phyloP scores from a whole-genome alignment of 1,140 invertebrate genomes.

The Drosophila biarmipes region DNA sequence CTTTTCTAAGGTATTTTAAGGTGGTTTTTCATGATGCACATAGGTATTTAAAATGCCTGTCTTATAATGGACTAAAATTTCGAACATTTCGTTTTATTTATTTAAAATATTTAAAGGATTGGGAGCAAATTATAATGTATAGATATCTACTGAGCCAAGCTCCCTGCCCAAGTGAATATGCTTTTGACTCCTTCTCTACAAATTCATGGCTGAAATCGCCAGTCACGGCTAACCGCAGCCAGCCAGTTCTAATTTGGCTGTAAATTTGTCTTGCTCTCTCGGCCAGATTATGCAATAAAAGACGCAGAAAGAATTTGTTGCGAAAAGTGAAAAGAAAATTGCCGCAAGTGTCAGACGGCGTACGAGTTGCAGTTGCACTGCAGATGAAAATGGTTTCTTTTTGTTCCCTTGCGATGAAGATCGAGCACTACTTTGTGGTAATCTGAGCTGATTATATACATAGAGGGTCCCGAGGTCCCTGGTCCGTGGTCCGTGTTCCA shows the following conservation, averaged over 20 bases:
- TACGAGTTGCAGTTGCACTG: conserved; percentile 11
- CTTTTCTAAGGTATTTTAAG: neutral
- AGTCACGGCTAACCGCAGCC: conserved; percentile 67
- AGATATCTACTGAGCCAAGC: neutral
- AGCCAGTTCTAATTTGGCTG: conserved; percentile 77
- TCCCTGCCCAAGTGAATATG: conserved; percentile 1
- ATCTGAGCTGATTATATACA: conserved; percentile 65
- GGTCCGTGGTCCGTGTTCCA: neutral
- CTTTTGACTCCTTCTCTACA: neutral
- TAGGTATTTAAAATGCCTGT: neutral
- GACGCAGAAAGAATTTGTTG: conserved; percentile 50
- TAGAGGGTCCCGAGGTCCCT: neutral
- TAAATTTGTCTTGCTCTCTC: conserved; percentile 75
- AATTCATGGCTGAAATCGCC: conserved; percentile 38
- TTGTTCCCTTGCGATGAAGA: conserved; percentile 14
- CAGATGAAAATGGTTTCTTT: neutral
- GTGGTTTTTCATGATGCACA: neutral
- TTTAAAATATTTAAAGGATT: too few relatives aligned
- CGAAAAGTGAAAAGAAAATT: conserved; percentile 79
- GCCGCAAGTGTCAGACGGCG: conserved; percentile 64
- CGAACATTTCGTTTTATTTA: too few relatives aligned
- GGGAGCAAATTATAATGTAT: neutral
- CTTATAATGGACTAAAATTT: neutral
- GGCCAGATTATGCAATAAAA: conserved; percentile 77
- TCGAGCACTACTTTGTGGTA: conserved; percentile 52